Evolutionary conservation across 2,797 vertebrate genomes (phyloP), one percentile per base, ranked within the genome.

Genomic region (Clamator glandarius): DNA sequence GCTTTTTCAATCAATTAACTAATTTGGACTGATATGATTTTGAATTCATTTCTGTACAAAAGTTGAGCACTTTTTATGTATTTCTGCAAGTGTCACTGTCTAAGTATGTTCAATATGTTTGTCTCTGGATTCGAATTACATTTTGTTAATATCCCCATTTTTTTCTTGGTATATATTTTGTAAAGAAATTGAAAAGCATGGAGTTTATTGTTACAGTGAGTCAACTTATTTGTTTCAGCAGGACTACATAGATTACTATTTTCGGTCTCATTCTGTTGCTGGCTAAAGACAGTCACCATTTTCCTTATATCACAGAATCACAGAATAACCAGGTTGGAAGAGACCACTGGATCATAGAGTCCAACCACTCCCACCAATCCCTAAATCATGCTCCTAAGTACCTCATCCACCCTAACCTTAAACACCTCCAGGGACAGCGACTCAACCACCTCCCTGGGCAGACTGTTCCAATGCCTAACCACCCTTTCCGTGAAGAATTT

Each of bases 131-230:
- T 36, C 0, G 6, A 25, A 62, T 48, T 73, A 16, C 1, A 24
- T 1, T 73, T 84, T 44, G 4, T 42, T 72, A 57, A 29, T 61
- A 72, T 19, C 0, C 2, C 1, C 1, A 3, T 33, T 36, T 66
- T 67, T 63, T 54, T 12, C 12, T 74, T 57, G 3, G 5, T 33
- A 54, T 64, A 16, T 3, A 24, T 69, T 75, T 14, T 17, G 46
- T 31, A 78, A 91, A 80, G 2, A 81, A 86, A 54, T 12, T 12
- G 1, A 55, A 91, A 80, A 82, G 19, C 2, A 1, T 52, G 8
- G 9, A 66, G 3, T 51, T 52, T 9, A 35, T 42, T 54, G 39
- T 19, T 41, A 59, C 14, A 46, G 6, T 46, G 6, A 73, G 16
- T 33, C 12, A 89, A 12, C 84, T 69, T 55, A 48, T 73, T 80